phyloP scores from a whole-genome alignment of 2,888 invertebrate species.

The Scaptomyza cyrtandrae region DNA sequence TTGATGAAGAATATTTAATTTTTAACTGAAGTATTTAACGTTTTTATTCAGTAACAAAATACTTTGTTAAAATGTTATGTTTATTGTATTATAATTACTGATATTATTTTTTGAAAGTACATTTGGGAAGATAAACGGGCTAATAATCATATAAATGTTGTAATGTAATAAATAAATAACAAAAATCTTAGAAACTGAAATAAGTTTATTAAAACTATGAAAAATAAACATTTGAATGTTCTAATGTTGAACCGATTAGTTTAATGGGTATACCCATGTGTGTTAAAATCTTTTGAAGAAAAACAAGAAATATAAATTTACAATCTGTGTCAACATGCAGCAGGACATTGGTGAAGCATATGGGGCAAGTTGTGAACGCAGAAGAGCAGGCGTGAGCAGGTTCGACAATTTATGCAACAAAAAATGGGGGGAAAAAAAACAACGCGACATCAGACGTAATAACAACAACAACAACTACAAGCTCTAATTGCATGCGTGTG shows the following conservation, averaged over 20 bases:
- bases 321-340: conserved; percentile 75
- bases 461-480: conserved; percentile 19
- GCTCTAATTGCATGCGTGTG: conserved; percentile 43
- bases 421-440: background rate
- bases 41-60: too few species aligned
- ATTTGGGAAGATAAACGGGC: too few species aligned
- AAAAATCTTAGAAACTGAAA: too few species aligned
- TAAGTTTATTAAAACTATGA: too few species aligned
- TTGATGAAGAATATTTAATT: too few species aligned
- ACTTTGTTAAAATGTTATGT: too few species aligned
- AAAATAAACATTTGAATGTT: too few species aligned
- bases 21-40: too few species aligned
- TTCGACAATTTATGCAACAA: conserved; percentile 62
- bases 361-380: background rate
- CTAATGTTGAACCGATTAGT: background rate
- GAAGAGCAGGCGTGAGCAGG: conserved; percentile 9
- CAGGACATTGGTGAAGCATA: conserved; percentile 8
- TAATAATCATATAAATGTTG: too few species aligned
- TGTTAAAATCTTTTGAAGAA: background rate
- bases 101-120: too few species aligned
- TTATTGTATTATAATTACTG: too few species aligned
- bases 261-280: background rate
- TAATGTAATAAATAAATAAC: too few species aligned
- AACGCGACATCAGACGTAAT: conserved; percentile 42
- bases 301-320: conserved; percentile 66